phyloP scores from a whole-genome alignment of 2,797 vertebrate species.

The Menidia menidia region DNA sequence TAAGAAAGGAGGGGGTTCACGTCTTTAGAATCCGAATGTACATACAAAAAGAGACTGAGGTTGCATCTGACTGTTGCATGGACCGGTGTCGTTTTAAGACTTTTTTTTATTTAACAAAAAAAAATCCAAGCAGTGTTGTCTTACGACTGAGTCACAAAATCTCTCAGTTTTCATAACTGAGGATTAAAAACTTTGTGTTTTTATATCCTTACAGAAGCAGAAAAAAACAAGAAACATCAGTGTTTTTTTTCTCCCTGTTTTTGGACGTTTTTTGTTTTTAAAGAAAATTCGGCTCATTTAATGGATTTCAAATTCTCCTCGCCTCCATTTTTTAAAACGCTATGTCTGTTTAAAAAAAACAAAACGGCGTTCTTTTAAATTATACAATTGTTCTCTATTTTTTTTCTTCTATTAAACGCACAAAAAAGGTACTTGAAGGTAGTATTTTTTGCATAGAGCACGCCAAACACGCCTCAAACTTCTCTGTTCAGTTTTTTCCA shows the following conservation, averaged over 20 bases:
- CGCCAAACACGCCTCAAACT: conserved; percentile 52
- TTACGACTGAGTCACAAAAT: conserved; percentile 64
- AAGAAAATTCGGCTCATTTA: conserved; percentile 30
- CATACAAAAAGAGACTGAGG: conserved; percentile 73
- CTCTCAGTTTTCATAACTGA: conserved; percentile 73
- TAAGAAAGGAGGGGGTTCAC: conserved; percentile 75
- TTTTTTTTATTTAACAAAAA: conserved; percentile 75
- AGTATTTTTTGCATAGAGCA: conserved; percentile 62
- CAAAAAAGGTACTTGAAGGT: conserved; percentile 74
- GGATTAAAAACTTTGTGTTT: conserved; percentile 61
- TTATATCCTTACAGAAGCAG: conserved; percentile 63
- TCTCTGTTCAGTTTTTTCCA: conserved; percentile 36
- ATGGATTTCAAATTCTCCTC: conserved; percentile 65
- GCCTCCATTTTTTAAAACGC: conserved; percentile 43
- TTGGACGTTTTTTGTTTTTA: neutral
- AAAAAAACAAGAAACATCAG: conserved; percentile 15
- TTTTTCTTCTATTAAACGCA: conserved; percentile 62
- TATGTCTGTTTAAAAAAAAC: conserved; percentile 66
- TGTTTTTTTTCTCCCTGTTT: conserved; percentile 13
- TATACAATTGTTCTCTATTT: conserved; percentile 9
- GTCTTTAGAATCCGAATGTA: conserved; percentile 80
- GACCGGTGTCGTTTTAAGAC: conserved; percentile 87
- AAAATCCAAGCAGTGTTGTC: conserved; percentile 80
- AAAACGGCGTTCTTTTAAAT: conserved; percentile 49
- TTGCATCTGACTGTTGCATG: conserved; percentile 88